A percentile compares a stretch with the other conserved stretches of the same genome.
Evolutionary conservation across 2,113 vertebrate genomes (phyloP).

Genomic region (Labeo rohita): DNA sequence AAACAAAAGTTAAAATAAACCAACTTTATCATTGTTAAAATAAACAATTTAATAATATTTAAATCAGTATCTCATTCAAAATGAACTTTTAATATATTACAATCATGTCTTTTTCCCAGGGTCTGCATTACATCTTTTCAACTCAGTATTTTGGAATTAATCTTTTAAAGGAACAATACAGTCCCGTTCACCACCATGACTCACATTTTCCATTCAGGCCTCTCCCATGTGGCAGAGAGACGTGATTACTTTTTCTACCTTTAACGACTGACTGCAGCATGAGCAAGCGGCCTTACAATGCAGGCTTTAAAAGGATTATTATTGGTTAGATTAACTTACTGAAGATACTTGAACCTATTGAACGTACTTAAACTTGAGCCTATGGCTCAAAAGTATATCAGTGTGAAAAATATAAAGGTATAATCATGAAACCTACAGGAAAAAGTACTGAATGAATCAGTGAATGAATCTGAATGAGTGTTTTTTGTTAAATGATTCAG

Average conservation of each 20-base stretch:
- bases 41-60: background rate
- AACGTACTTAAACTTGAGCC: background rate
- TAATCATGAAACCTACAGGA: background rate
- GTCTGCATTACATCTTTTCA: background rate
- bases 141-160: background rate
- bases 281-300: background rate
- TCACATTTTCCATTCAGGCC: slow-evolving; percentile 16
- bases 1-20: background rate
- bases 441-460: background rate
- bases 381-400: background rate
- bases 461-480: background rate
- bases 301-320: background rate
- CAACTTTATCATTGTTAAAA: background rate
- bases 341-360: background rate
- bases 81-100: background rate
- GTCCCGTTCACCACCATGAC: background rate
- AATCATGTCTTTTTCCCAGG: background rate
- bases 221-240: background rate
- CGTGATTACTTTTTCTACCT: background rate
- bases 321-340: background rate
- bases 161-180: background rate
- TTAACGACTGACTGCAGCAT: background rate
- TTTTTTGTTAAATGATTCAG: background rate
- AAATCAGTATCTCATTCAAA: background rate
- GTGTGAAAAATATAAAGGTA: background rate